Evolutionary conservation across 2,888 invertebrate species (phyloP).

Genomic region (Hesperia comma): DNA sequence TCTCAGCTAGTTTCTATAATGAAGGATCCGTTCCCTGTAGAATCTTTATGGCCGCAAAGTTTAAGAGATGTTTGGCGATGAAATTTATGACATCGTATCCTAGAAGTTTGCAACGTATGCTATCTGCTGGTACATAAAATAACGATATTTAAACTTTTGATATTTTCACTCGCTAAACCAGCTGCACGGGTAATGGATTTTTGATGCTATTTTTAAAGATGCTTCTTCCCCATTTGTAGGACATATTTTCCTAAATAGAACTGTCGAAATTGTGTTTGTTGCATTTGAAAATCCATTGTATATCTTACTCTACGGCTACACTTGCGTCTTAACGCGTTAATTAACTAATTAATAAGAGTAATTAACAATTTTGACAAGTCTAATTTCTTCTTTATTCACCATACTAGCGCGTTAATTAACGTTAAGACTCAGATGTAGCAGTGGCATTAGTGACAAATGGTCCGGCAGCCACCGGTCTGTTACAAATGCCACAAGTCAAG

Average conservation of each 20-base stretch:
- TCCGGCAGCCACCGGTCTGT: too few species aligned
- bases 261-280: not conserved
- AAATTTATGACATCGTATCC: conserved; percentile 33
- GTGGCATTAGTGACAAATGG: too few species aligned
- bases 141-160: conserved; percentile 28
- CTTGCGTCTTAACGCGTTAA: too few species aligned
- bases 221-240: not conserved
- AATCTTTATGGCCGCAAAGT: conserved; percentile 45
- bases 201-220: conserved; percentile 21
- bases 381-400: too few species aligned
- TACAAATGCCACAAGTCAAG: too few species aligned
- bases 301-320: too few species aligned
- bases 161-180: conserved; percentile 29
- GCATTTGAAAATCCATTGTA: too few species aligned
- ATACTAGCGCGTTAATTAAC: too few species aligned
- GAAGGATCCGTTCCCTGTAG: conserved; percentile 50
- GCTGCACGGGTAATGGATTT: conserved; percentile 26
- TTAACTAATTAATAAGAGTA: too few species aligned
- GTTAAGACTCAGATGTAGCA: too few species aligned
- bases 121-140: conserved; percentile 28
- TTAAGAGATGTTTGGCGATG: conserved; percentile 33
- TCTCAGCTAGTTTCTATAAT: conserved; percentile 57
- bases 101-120: conserved; percentile 32
- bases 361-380: too few species aligned
- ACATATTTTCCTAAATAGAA: not conserved